Conservation (phyloP, 2,888 invertebrate genomes). For the Scaeva pyrastri region DNA sequence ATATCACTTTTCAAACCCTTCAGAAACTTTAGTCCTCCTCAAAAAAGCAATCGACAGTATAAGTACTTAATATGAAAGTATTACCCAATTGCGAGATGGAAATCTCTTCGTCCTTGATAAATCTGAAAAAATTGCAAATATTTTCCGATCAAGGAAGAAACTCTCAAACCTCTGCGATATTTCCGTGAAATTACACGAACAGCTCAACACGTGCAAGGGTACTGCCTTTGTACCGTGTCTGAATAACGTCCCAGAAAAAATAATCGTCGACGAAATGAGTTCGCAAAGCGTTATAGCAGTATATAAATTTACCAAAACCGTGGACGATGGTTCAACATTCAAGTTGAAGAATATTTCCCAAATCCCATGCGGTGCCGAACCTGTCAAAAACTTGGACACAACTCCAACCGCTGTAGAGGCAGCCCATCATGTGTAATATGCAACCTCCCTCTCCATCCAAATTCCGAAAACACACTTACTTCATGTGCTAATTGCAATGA, state of each 20-base stretch:
- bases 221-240: not conserved
- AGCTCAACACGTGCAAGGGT: not conserved
- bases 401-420: not conserved
- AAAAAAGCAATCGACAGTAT: no score
- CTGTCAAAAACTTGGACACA: conserved; percentile 1
- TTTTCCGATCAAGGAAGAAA: not conserved
- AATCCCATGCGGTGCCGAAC: conserved; percentile 3
- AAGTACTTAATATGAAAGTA: no score
- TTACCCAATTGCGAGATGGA: no score
- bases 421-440: not conserved
- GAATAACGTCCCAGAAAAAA: not conserved
- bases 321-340: not conserved
- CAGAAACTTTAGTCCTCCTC: no score
- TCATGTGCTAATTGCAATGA: not conserved
- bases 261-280: not conserved
- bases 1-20: no score
- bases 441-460: not conserved
- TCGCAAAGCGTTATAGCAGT: not conserved
- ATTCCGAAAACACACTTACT: not conserved
- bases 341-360: not conserved
- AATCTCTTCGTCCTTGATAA: no score
- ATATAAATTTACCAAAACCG: not conserved
- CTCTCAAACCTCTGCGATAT: not conserved
- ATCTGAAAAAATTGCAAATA: not conserved
- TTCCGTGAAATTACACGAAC: not conserved